Evolutionary conservation across 2,888 invertebrate genomes (phyloP).

Genomic region (Coelopa pilipes): DNA sequence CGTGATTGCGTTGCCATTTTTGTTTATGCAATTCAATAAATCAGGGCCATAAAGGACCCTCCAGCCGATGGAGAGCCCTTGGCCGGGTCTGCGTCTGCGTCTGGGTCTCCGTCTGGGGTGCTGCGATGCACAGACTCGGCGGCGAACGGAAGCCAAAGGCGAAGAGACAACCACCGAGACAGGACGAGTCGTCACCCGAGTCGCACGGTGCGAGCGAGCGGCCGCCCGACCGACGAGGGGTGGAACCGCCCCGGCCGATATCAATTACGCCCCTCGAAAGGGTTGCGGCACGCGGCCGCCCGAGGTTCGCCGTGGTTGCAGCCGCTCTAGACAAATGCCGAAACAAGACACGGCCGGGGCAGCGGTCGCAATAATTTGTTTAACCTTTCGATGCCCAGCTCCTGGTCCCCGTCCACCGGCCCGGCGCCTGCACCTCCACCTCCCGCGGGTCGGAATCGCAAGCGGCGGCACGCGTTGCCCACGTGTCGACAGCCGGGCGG

Average conservation of each 20-base stretch:
- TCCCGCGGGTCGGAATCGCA: constrained; percentile 40
- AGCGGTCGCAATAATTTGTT: constrained; percentile 51
- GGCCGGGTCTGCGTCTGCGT: too few species aligned
- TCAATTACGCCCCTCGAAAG: constrained; percentile 34
- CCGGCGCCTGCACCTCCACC: background rate
- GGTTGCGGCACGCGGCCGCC: constrained; percentile 47
- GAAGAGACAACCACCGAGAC: constrained; percentile 39
- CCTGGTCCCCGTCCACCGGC: background rate
- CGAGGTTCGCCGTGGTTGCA: constrained; percentile 36
- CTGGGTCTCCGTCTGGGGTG: too few species aligned
- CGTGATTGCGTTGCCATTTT: constrained; percentile 63
- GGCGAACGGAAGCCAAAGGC: constrained; percentile 40
- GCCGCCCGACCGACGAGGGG: background rate
- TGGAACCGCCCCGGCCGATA: constrained; percentile 40
- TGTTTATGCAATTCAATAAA: constrained; percentile 65
- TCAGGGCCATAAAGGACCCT: constrained; percentile 53
- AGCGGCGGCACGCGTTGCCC: constrained; percentile 48
- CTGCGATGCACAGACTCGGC: constrained; percentile 10
- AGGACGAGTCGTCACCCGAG: background rate
- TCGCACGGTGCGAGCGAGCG: too few species aligned
- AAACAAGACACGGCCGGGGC: background rate
- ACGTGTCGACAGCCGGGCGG: constrained; percentile 44
- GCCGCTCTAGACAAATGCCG: constrained; percentile 13
- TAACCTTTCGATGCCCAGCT: constrained; percentile 57
- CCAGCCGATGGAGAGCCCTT: constrained; percentile 5